Percentiles rank a stretch among this genome's conserved stretches.
Evolutionary conservation across 2,113 vertebrate genomes (phyloP).

Genomic region (Grus americana): DNA sequence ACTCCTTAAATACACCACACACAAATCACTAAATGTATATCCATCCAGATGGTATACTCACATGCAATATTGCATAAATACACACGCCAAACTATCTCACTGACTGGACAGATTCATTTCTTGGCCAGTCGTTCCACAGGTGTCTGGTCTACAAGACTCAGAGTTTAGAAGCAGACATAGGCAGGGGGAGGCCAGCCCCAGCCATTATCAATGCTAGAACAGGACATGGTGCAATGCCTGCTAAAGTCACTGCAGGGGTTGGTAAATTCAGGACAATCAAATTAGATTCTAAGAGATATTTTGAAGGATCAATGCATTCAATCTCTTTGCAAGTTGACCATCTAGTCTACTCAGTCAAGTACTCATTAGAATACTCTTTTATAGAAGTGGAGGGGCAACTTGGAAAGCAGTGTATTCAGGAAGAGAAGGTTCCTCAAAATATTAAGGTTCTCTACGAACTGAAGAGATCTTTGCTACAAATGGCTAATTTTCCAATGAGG

Average conservation of each 20-base stretch:
- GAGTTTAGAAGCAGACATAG: fast-evolving
- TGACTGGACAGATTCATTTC: not conserved
- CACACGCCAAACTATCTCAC: fast-evolving
- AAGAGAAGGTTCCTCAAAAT: not conserved
- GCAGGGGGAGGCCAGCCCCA: not conserved
- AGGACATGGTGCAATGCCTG: not conserved
- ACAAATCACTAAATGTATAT: not conserved
- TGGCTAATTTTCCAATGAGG: not conserved
- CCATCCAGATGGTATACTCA: not conserved
- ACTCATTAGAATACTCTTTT: not conserved
- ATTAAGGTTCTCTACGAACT: not conserved
- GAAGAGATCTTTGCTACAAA: not conserved
- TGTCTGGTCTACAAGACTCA: not conserved
- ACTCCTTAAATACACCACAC: not conserved
- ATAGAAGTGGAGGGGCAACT: not conserved
- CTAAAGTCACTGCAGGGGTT: not conserved
- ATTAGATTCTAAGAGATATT: not conserved
- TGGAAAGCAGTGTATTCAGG: not conserved
- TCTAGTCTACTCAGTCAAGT: not conserved
- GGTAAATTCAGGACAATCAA: not conserved
- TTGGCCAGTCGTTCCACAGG: not conserved
- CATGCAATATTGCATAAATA: not conserved
- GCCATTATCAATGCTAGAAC: not conserved
- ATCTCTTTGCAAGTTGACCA: not conserved
- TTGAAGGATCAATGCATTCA: not conserved